Evolutionary conservation across 1,140 invertebrate species (phyloP), one percentile per base, ranked within the genome.

Genomic region (Ladona fulva): DNA sequence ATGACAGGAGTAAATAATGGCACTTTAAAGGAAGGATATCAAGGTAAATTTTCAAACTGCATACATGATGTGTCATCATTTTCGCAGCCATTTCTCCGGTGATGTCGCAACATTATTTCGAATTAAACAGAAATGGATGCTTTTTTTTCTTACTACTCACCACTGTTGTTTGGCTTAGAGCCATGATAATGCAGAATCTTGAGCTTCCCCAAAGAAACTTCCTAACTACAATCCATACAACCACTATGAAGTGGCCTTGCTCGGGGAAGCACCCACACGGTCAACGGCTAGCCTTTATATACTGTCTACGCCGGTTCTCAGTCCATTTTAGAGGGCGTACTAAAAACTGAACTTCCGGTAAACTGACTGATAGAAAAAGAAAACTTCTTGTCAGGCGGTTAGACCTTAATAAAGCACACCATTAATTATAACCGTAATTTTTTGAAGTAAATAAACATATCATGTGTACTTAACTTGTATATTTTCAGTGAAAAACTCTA

Each of bases 31-130:
- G n/a, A n/a, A 8, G 29, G 29, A 1, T 37, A 37, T 37, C 29
- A 37, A 5, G 29, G 29, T 37, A 37, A 37, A 37, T 37, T 37
- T 8, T 37, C 8, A 8, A 37, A 37, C 29, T 37, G n/a, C 52
- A 66, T 12, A 19, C n/a, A 66, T 66, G 52, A 66, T 66, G 52
- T 66, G 52, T 66, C 52, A 66, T 66, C 52, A 66, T 66, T 66
- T 66, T 66, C 52, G 52, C 52, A 66, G 52, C 52, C 52, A 66
- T 66, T 66, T 66, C 52, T 16, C 52, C 52, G 5, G 52, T 19
- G 12, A 66, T 66, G 52, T 66, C 52, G 52, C 14, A 66, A 66
- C n/a, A 66, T 22, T 66, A 16, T 6, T 66, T 66, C 14, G n/a
- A 6, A 66, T 22, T 66, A 1, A 16, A 6, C 12, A 66, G 52